A percentile compares a stretch with the other conserved stretches of the same genome.
phyloP scores from a whole-genome alignment of 1,140 invertebrate genomes.

The Triops cancriformis region DNA sequence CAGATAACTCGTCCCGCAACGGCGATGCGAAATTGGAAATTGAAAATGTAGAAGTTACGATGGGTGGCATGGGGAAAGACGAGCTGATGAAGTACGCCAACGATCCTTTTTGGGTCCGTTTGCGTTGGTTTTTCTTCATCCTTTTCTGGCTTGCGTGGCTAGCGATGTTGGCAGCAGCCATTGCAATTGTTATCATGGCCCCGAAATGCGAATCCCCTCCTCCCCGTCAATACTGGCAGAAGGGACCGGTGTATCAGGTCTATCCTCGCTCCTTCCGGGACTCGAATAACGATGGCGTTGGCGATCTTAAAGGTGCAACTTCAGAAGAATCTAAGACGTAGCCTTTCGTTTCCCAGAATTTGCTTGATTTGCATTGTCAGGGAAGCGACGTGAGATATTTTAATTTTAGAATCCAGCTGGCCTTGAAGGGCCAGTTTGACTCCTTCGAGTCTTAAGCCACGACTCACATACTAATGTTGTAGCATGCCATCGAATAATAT shows the following conservation, averaged over 20 bases:
- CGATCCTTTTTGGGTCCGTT: constrained; percentile 80
- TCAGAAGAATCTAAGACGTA: not conserved
- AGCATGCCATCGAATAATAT: not conserved
- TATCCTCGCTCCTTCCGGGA: constrained; percentile 46
- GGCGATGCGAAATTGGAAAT: constrained; percentile 81
- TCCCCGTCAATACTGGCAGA: constrained; percentile 58
- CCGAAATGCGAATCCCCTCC: constrained; percentile 67
- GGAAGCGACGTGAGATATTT: not conserved
- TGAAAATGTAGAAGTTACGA: constrained; percentile 47
- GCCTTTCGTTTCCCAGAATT: not conserved
- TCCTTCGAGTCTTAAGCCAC: not conserved
- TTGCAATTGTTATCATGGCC: constrained; percentile 70
- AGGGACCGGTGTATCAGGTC: constrained; percentile 53
- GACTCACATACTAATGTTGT: not conserved
- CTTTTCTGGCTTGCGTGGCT: constrained; percentile 79
- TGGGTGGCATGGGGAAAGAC: constrained; percentile 78
- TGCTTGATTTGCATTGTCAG: not conserved
- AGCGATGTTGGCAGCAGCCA: constrained; percentile 71
- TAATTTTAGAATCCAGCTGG: not conserved
- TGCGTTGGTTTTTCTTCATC: constrained; percentile 75
- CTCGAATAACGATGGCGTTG: constrained; percentile 43
- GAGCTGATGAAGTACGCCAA: constrained; percentile 80
- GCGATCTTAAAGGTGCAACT: constrained; percentile 44
- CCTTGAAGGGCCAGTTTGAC: not conserved
- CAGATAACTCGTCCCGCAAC: constrained; percentile 44